Base-by-base conservation (phyloP, 2,888 invertebrate species). In the Ormyrus thymus region DNA sequence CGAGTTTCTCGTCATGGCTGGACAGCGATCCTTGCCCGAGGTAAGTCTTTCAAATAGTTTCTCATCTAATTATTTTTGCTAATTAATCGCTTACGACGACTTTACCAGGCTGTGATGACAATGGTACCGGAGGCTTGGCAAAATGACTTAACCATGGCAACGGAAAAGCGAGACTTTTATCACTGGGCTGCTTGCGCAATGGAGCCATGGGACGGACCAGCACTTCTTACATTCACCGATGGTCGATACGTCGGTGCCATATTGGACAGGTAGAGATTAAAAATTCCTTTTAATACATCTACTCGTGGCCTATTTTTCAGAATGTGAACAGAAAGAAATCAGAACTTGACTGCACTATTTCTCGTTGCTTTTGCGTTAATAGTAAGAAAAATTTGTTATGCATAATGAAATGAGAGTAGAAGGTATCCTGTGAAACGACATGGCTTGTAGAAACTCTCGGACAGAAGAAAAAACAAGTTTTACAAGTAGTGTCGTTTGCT, bases 71-170 rank as follows among this genome's bases (percentile, higher is more conserved):
- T 29, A 29, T 29, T 29, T 29, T 29, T 29, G 29, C 29, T 29
- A 29, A 29, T 29, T 4, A 29, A 29, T 4, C 29, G 4, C 29
- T 29, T 29, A 29, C 29, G 29, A 4, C 29, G 29, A 29, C 29
- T 29, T 29, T 29, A 29, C 65, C 83, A 94, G 93, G 98, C 99
- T 62, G 97, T 99, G 58, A 98, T 99, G 97, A 99, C 97, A 0
- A 98, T 99, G 99, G 98, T 97, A 62, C 98, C 98, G 0, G 98
- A 98, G 90, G 98, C 98, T 0, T 98, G 98, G 98, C 98, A 98
- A 91, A 97, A 98, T 88, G 98, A 97, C 89, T 91, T 93, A 80
- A 95, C 96, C 46, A 99, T 99, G 99, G 93, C 96, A 0, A 93
- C 94, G 81, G 97, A 97, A 87, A 99, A 98, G 91, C 94, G 96